These are phyloP conservation scores for Drosophila sturtevanti DNA, from an alignment of 1,140 invertebrate species.

Conservation along the genomic window DNA sequence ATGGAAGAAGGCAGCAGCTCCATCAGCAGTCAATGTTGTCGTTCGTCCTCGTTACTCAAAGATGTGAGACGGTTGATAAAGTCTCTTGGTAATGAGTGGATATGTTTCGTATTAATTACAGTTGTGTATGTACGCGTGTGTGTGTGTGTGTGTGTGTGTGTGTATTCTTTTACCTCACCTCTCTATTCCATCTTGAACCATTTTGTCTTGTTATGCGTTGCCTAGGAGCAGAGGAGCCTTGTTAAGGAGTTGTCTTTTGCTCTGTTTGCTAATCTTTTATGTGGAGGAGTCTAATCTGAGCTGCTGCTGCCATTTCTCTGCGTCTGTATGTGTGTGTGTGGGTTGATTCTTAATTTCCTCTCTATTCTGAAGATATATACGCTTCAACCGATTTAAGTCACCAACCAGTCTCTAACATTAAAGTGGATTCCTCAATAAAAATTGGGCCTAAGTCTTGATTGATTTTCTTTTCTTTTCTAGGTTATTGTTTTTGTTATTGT, in stretches of 20 bases:
- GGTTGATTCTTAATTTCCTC: slow-evolving; percentile 56
- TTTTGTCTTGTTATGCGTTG: neutral
- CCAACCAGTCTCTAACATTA: neutral
- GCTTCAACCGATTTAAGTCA: slow-evolving; percentile 26
- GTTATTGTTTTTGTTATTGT: neutral
- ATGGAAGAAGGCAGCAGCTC: neutral
- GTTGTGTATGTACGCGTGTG: neutral
- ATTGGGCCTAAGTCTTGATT: slow-evolving; percentile 16
- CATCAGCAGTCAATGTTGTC: slow-evolving; percentile 12
- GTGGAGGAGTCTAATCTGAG: slow-evolving; percentile 37
- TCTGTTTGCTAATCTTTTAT: slow-evolving; percentile 23
- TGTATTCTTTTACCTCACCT: slow-evolving; percentile 16
- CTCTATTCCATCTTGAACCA: neutral
- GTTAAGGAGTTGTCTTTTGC: slow-evolving; percentile 16
- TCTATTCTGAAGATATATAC: neutral
- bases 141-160: slow-evolving; percentile 20
- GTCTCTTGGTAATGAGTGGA: slow-evolving; percentile 64
- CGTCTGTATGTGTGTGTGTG: slow-evolving; percentile 24
- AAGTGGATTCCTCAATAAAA: slow-evolving; percentile 11
- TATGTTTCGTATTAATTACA: slow-evolving; percentile 73
- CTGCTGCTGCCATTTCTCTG: slow-evolving; percentile 16
- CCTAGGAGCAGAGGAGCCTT: neutral
- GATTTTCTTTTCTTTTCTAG: slow-evolving; percentile 1
- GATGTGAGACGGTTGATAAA: slow-evolving; percentile 60
- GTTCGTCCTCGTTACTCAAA: slow-evolving; percentile 40